Conservation (phyloP, 2,888 invertebrate genomes). For the Phortica okadai region DNA sequence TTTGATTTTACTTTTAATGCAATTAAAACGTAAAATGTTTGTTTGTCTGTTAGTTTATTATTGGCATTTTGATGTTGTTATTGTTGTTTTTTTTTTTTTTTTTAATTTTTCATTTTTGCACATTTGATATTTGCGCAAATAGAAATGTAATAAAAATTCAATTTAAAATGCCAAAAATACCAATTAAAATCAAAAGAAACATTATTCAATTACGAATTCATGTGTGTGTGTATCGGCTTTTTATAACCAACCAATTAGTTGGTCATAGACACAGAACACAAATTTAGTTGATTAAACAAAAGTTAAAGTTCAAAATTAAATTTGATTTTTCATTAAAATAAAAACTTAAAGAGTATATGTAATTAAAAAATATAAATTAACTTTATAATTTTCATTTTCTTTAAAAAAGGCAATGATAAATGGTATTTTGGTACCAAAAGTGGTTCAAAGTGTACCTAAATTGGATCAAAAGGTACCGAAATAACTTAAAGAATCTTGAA, state of each 20-base stretch:
- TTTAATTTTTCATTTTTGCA: constrained; percentile 3
- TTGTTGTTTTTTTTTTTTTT: constrained; percentile 1
- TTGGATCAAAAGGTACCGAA: no score
- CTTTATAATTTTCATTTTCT: no score
- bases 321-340: neutral
- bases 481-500: no score
- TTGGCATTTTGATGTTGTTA: constrained; percentile 15
- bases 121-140: constrained; percentile 28
- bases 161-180: constrained; percentile 26
- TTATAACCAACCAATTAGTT: constrained; percentile 15
- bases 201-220: constrained; percentile 13
- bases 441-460: no score
- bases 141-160: constrained; percentile 34
- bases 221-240: constrained; percentile 5
- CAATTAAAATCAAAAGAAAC: neutral
- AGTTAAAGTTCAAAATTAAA: constrained; percentile 7
- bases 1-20: constrained; percentile 27
- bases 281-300: constrained; percentile 22
- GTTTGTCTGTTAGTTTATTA: constrained; percentile 28
- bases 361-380: no score
- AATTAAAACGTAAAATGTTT: constrained; percentile 32
- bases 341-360: neutral
- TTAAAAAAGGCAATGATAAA: no score
- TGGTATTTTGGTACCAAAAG: no score
- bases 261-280: constrained; percentile 2